phyloP scores from a whole-genome alignment of 2,888 invertebrate species.

The Hypomecis atomaria region DNA sequence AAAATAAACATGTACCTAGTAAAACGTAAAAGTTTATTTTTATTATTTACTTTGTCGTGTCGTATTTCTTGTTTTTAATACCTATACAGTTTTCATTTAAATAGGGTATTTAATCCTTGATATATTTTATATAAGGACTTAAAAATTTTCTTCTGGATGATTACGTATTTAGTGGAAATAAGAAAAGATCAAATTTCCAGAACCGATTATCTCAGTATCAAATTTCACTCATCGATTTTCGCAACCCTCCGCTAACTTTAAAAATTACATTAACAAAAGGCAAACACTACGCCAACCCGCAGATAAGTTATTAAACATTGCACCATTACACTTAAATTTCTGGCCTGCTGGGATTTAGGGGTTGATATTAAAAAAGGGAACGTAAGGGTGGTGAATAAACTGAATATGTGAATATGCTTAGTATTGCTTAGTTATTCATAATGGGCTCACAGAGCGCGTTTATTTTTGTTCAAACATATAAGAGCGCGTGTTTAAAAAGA shows the following conservation, averaged over 20 bases:
- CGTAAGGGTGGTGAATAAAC: constrained; percentile 56
- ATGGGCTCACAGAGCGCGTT: constrained; percentile 56
- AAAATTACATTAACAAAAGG: constrained; percentile 80
- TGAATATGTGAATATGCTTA: constrained; percentile 46
- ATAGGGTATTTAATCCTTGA: no score
- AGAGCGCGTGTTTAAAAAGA: constrained; percentile 35
- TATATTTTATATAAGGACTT: no score
- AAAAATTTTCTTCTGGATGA: no score
- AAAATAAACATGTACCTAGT: not conserved
- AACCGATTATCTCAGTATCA: constrained; percentile 37
- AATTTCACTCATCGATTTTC: constrained; percentile 55
- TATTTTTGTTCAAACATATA: constrained; percentile 66
- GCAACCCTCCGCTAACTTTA: constrained; percentile 62
- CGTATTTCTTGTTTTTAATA: no score
- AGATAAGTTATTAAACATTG: constrained; percentile 82
- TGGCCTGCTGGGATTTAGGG: constrained; percentile 76
- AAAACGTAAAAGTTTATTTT: not conserved
- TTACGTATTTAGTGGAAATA: not conserved
- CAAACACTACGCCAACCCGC: constrained; percentile 74
- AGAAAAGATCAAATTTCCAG: constrained; percentile 35
- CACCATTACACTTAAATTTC: constrained; percentile 83
- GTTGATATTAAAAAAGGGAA: constrained; percentile 72
- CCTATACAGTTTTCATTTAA: no score
- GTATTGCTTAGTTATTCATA: constrained; percentile 73
- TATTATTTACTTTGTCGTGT: not conserved